Evolutionary conservation across 2,113 vertebrate species (phyloP).

Genomic region (Brachypodius melanocephalos): DNA sequence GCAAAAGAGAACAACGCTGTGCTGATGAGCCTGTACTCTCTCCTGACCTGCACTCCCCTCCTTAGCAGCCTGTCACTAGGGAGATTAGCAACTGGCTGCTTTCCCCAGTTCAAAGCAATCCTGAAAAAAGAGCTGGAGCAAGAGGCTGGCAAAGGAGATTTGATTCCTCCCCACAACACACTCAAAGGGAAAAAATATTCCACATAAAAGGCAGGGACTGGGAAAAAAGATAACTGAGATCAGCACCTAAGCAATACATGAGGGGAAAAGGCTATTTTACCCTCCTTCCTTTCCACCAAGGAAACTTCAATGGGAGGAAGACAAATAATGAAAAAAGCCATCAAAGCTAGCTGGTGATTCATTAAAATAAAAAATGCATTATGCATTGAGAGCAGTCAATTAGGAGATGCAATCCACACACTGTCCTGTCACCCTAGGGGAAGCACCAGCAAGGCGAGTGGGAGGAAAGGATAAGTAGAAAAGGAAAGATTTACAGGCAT

Average conservation of each 20-base stretch:
- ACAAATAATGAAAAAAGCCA: conserved; percentile 54
- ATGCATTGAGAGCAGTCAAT: conserved; percentile 63
- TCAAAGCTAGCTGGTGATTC: conserved; percentile 53
- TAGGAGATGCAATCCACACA: conserved; percentile 45
- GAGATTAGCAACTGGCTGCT: conserved; percentile 50
- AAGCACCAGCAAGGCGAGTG: conserved; percentile 19
- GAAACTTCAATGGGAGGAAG: conserved; percentile 48
- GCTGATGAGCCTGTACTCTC: not conserved
- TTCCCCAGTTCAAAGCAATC: conserved; percentile 48
- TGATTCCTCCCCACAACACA: not conserved
- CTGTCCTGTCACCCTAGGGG: conserved; percentile 50
- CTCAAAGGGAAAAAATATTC: conserved; percentile 27
- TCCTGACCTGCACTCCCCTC: not conserved
- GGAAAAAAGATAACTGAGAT: conserved; percentile 42
- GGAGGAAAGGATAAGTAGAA: conserved; percentile 47
- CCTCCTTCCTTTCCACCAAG: conserved; percentile 24
- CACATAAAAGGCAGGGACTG: conserved; percentile 41
- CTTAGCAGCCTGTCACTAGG: conserved; percentile 32
- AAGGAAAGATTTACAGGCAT: conserved; percentile 41
- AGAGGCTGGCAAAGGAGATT: conserved; percentile 33
- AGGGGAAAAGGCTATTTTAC: conserved; percentile 11
- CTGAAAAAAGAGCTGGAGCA: conserved; percentile 1
- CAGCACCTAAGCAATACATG: conserved; percentile 37
- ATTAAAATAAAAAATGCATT: conserved; percentile 67
- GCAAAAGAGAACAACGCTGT: not conserved